These are phyloP conservation scores for Uromys caudimaculatus DNA, from an alignment of 2,797 vertebrate species.

Conservation along the genomic window DNA sequence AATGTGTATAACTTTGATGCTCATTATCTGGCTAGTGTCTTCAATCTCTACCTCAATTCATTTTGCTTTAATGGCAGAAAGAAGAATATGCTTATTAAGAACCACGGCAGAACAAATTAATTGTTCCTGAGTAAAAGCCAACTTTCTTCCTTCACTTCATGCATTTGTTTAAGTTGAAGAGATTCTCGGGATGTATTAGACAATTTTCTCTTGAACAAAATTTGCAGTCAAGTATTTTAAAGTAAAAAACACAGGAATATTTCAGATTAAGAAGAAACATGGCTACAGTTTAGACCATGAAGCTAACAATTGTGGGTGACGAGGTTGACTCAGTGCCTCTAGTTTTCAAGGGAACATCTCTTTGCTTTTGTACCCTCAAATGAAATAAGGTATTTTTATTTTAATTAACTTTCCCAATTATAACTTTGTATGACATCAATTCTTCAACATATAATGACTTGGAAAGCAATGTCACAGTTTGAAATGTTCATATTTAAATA, in stretches of 20 bases:
- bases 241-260: neutral
- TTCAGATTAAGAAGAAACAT: slow-evolving; percentile 24
- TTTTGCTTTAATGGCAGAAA: slow-evolving; percentile 63
- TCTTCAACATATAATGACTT: neutral
- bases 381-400: neutral
- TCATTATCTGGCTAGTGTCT: slow-evolving; percentile 41
- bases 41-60: slow-evolving; percentile 38
- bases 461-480: neutral
- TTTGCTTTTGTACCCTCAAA: neutral
- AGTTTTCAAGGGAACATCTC: neutral
- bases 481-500: slow-evolving; percentile 34
- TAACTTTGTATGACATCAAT: neutral
- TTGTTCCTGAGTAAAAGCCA: slow-evolving; percentile 66
- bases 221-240: neutral
- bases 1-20: slow-evolving; percentile 39
- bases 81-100: slow-evolving; percentile 66
- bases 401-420: neutral
- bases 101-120: slow-evolving; percentile 49
- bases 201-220: slow-evolving; percentile 39
- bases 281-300: neutral
- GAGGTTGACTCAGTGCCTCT: neutral
- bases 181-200: slow-evolving; percentile 35
- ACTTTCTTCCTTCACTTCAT: slow-evolving; percentile 4
- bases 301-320: neutral
- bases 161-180: slow-evolving; percentile 51